phyloP scores from a whole-genome alignment of 2,888 invertebrate genomes.

The Euzetes globulus region DNA sequence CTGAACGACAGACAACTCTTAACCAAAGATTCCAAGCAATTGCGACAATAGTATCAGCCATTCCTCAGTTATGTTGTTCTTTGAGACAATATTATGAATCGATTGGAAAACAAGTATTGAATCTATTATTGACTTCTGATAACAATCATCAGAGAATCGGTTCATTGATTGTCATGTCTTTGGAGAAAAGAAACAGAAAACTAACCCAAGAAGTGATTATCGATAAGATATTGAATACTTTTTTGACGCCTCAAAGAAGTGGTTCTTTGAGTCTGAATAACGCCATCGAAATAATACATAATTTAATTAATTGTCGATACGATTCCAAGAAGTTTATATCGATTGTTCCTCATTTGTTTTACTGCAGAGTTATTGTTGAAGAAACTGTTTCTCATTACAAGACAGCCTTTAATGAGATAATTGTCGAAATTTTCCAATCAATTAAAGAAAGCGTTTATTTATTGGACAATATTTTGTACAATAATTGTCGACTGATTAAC shows the following conservation, averaged over 20 bases:
- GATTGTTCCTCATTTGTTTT: conserved; percentile 18
- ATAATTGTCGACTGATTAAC: background rate
- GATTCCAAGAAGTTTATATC: background rate
- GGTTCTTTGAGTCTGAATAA: background rate
- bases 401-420: background rate
- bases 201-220: conserved; percentile 8
- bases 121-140: background rate
- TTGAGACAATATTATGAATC: conserved; percentile 8
- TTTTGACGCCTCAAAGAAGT: background rate
- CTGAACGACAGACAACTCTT: conserved; percentile 33
- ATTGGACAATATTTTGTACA: conserved; percentile 23
- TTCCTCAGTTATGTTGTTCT: conserved; percentile 25
- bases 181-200: conserved; percentile 1
- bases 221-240: background rate
- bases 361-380: background rate
- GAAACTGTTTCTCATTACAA: conserved; percentile 22
- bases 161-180: background rate
- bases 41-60: conserved; percentile 11
- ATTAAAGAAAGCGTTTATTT: conserved; percentile 13
- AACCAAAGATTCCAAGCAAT: conserved; percentile 27
- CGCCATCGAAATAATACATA: background rate
- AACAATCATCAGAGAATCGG: background rate
- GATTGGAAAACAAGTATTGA: background rate
- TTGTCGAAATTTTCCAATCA: background rate
- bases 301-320: background rate